Percentiles rank a stretch among this genome's conserved stretches.
Conservation (phyloP, 1,140 invertebrate genomes). For the Olivierus martensii region DNA sequence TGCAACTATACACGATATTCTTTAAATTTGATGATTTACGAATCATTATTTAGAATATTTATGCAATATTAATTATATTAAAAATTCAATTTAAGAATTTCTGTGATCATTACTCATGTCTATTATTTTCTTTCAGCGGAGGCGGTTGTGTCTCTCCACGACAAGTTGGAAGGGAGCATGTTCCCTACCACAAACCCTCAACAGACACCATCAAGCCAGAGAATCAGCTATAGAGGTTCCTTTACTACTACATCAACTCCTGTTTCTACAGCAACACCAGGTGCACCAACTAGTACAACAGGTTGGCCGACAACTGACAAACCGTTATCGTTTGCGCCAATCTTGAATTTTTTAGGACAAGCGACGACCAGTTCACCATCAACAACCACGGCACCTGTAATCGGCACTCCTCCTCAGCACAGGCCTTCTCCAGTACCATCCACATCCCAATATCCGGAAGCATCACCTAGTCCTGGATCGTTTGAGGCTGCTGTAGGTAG, state of each 20-base stretch:
- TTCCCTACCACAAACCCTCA: slow-evolving; percentile 19
- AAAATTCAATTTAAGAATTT: too few species aligned
- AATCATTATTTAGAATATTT: too few species aligned
- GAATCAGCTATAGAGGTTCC: slow-evolving; percentile 31
- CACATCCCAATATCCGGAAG: background rate
- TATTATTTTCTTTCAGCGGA: slow-evolving; percentile 15
- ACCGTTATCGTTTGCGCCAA: background rate
- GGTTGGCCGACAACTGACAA: slow-evolving; percentile 9
- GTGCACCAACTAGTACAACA: slow-evolving; percentile 2
- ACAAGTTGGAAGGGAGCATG: slow-evolving; percentile 19
- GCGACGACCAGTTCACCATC: background rate
- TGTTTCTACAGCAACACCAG: slow-evolving; percentile 8
- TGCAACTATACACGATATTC: too few species aligned
- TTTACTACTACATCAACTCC: slow-evolving; percentile 24
- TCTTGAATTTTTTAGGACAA: slow-evolving; percentile 7
- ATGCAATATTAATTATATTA: too few species aligned
- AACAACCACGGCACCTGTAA: background rate
- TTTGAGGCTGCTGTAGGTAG: background rate
- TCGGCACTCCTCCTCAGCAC: background rate
- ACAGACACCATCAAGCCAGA: slow-evolving; percentile 22
- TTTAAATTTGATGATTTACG: too few species aligned
- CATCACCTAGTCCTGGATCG: background rate
- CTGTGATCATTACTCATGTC: too few species aligned
- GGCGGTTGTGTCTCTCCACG: slow-evolving; percentile 14
- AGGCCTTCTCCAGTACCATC: slow-evolving; percentile 3